Evolutionary conservation across 2,113 vertebrate genomes (phyloP), one percentile per base, ranked within the genome.

Genomic region (Phalacrocorax brasilianus): DNA sequence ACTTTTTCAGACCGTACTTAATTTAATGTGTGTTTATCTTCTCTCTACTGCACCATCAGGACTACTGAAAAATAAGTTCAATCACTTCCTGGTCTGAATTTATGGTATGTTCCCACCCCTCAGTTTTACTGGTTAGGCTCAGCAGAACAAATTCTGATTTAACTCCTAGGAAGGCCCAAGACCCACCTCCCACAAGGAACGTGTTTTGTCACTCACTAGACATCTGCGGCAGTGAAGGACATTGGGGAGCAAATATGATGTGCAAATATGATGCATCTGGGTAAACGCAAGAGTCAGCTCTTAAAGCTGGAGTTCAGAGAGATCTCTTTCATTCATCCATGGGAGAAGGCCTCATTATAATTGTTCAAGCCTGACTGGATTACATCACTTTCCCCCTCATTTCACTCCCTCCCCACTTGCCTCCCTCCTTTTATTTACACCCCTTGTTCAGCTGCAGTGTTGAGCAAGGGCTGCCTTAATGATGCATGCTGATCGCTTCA

Each of bases 401-500:
- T 97, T 97, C 95, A 88, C 84, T 92, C 75, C 71, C 85, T 96
- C 91, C 79, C 30, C 6, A 1, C 94, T 91, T 59, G 47, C 86
- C 74, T 88, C 80, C 88, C 93, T 93, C 89, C 93, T 88, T 95
- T 92, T 87, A 91, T 85, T 91, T 91, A 75, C 92, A 73, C 94
- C 93, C 93, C 91, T 97, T 95, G 90, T 97, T 97, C 45, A 2
- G 81, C 28, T 5, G 72, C 30, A 33, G 84, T 8, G 82, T 82
- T 87, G 85, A 94, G 96, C 52, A 23, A 78, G 77, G 93, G 71
- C 95, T 96, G 93, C 96, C 78, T 72, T 97, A 97, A 95, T 97
- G 97, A 97, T 96, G 97, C 94, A 89, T 94, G 93, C 95, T 97
- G 98, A 97, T 97, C 42, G 35, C 96, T 96, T 97, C 97, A 97